These are phyloP conservation scores for Sapayoa aenigma DNA, from an alignment of 2,113 vertebrate genomes.

Conservation along the genomic window DNA sequence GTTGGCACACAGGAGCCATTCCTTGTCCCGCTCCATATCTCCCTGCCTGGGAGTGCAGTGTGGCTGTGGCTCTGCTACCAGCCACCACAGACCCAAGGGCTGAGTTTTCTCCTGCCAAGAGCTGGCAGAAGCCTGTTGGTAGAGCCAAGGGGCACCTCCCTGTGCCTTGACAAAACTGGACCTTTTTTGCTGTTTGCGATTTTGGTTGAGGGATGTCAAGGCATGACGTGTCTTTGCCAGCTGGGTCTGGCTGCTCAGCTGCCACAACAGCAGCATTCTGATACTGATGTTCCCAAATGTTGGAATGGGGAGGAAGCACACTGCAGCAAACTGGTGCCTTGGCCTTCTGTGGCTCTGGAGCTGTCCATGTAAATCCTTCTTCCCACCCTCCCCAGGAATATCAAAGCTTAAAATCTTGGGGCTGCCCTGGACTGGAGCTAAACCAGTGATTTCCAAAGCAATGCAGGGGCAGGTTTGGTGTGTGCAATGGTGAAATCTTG, in stretches of 20 bases:
- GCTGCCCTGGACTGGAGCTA: neutral
- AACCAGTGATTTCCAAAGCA: neutral
- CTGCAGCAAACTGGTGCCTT: neutral
- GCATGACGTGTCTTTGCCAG: neutral
- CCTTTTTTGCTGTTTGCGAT: neutral
- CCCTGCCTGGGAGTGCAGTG: fast-evolving
- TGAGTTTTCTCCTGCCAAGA: neutral
- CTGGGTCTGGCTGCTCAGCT: neutral
- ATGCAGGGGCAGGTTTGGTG: neutral
- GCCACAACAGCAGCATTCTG: neutral
- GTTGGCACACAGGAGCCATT: neutral
- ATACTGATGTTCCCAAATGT: neutral
- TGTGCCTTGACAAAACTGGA: neutral
- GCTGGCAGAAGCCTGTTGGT: neutral
- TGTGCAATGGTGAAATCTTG: neutral
- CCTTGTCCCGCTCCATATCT: fast-evolving
- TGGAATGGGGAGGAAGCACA: neutral
- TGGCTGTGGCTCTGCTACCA: neutral
- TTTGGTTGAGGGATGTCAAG: neutral
- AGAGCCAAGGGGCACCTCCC: neutral
- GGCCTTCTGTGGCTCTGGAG: neutral
- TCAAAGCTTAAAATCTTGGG: neutral
- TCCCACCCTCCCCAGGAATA: neutral
- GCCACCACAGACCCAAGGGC: fast-evolving
- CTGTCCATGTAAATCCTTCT: neutral